Base-by-base conservation (phyloP, 2,113 vertebrate genomes). In the Dipodomys merriami region DNA sequence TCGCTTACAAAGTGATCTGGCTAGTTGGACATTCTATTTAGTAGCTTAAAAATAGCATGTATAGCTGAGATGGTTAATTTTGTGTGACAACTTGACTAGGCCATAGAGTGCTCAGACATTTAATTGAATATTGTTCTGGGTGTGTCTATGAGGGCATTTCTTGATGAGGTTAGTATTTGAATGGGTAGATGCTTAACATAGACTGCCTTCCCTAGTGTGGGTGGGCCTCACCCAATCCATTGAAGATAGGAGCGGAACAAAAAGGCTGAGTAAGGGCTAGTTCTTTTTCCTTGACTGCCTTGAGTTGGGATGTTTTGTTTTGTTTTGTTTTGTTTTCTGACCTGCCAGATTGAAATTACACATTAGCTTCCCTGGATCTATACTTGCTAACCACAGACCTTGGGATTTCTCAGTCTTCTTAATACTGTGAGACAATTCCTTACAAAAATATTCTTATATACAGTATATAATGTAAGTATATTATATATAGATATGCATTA, bases 61-160 rank as follows among this genome's bases (percentile, higher is more conserved):
- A 77, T 64, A 62, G 16, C 57, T 90, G 30, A 68, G 68, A 69
- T 77, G 67, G 18, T 89, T 86, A 72, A 83, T 90, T 80, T 86
- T 68, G 25, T 89, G 27, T 87, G 39, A 87, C 62, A 94, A 35
- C 30, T 83, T 91, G 68, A 77, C 25, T 53, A 57, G 30, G 15
- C 49, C 77, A 73, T 12, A 46, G 9, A 69, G 9, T 80, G 19
- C 84, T 67, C 12, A 64, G 30, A 91, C 64, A 57, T 83, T 94
- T 86, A 81, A 49, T 71, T 53, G 82, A 46, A 67, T 1, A 18
- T 53, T 79, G 30, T 76, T 71, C 69, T 29, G 53, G 44, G 33
- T 82, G 15, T 67, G 39, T 86, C 39, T 83, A 44, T 18, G 72
- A 49, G 60, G 35, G 6, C 30, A 22, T 81, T 73, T 93, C 4